These are phyloP conservation scores for Stichopus chloronotus DNA, from an alignment of 35 echinoderm and acorn worm genomes.

Conservation along the genomic window DNA sequence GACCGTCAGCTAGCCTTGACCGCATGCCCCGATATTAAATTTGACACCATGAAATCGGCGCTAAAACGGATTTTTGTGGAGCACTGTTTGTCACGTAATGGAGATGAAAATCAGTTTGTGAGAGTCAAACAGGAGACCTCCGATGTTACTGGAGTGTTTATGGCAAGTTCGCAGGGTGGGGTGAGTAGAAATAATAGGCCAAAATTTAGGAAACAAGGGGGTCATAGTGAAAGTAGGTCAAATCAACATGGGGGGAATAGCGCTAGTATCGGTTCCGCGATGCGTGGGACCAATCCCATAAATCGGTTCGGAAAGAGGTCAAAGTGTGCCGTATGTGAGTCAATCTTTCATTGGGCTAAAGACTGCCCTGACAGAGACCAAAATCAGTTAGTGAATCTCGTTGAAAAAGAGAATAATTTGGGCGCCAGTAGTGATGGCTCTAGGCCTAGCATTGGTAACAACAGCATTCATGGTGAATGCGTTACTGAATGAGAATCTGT, in stretches of 20 bases:
- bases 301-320: background rate
- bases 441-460: background rate
- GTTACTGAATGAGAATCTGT: background rate
- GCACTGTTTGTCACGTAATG: background rate
- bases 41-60: constrained; percentile 52
- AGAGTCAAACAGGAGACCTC: background rate
- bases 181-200: background rate
- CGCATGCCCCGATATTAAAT: constrained; percentile 2
- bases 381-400: background rate
- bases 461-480: no score
- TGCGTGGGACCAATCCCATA: background rate
- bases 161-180: background rate
- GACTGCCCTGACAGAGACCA: constrained; percentile 1
- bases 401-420: background rate
- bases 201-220: background rate
- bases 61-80: constrained; percentile 52
- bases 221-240: background rate
- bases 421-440: background rate
- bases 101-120: background rate
- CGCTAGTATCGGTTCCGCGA: background rate
- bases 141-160: background rate
- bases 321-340: background rate
- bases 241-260: background rate
- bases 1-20: constrained; percentile 49
- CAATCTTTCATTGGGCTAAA: constrained; percentile 2